Percentiles rank a stretch among this genome's conserved stretches.
phyloP scores from a whole-genome alignment of 2,797 vertebrate genomes.

The Buphagus erythrorhynchus region DNA sequence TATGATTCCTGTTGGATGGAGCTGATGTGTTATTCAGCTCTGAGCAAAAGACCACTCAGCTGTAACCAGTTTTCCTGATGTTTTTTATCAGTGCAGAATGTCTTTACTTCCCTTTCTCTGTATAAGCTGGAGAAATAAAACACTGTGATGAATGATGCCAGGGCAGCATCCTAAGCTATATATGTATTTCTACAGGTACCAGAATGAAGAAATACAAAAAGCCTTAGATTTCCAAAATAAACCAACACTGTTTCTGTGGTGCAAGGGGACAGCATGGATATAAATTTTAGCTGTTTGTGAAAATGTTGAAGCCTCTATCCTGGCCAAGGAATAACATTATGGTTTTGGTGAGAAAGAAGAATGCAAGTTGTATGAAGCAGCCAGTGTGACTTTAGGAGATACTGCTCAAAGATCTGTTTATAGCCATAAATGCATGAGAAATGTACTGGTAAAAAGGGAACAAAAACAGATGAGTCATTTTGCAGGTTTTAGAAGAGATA shows the following conservation, averaged over 20 bases:
- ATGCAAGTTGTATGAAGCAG: neutral
- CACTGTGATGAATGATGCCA: neutral
- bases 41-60: neutral
- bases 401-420: conserved; percentile 23
- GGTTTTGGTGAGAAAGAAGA: neutral
- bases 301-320: neutral
- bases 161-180: neutral
- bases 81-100: neutral
- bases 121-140: neutral
- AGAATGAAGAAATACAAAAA: neutral
- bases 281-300: neutral
- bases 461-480: conserved; percentile 49
- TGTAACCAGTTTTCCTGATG: neutral
- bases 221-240: neutral
- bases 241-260: neutral
- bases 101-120: neutral
- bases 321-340: neutral
- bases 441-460: conserved; percentile 18
- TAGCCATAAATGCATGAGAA: neutral
- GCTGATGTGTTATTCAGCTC: neutral
- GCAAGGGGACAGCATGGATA: neutral
- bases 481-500: conserved; percentile 25
- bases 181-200: neutral
- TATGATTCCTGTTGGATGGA: neutral
- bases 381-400: neutral